Conservation (phyloP, 2,797 vertebrate genomes). For the Gila robusta region DNA sequence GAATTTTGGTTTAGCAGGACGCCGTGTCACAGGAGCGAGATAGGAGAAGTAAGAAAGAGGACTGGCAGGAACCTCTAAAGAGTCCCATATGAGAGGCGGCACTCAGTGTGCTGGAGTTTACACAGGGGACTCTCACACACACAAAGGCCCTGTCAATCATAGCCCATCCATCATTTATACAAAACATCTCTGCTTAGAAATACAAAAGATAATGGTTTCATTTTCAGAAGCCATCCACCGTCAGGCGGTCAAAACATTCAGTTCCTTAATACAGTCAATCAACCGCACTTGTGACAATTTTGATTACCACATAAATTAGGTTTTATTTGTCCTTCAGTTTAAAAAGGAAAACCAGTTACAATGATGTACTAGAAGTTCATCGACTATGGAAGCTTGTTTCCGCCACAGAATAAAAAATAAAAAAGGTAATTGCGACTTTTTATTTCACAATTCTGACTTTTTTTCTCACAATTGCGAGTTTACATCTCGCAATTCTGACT, state of each 20-base stretch:
- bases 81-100: constrained; percentile 18
- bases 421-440: too few species aligned
- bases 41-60: constrained; percentile 1
- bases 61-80: constrained; percentile 10
- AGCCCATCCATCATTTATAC: constrained; percentile 22
- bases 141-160: constrained; percentile 26
- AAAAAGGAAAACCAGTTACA: not conserved
- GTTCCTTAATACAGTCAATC: not conserved
- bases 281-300: not conserved
- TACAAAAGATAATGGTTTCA: not conserved
- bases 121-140: constrained; percentile 30
- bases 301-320: not conserved
- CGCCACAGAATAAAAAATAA: too few species aligned
- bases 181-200: not conserved
- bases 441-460: too few species aligned
- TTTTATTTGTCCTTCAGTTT: not conserved
- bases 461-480: too few species aligned
- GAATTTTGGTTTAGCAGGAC: constrained; percentile 21
- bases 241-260: not conserved
- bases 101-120: constrained; percentile 15
- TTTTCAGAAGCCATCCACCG: not conserved
- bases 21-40: constrained; percentile 4
- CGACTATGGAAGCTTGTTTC: too few species aligned
- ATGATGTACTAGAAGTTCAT: too few species aligned
- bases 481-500: too few species aligned